Percentiles rank a stretch among this genome's conserved stretches.
phyloP scores from a whole-genome alignment of 2,113 vertebrate species.

The Speoplatyrhinus poulsoni region DNA sequence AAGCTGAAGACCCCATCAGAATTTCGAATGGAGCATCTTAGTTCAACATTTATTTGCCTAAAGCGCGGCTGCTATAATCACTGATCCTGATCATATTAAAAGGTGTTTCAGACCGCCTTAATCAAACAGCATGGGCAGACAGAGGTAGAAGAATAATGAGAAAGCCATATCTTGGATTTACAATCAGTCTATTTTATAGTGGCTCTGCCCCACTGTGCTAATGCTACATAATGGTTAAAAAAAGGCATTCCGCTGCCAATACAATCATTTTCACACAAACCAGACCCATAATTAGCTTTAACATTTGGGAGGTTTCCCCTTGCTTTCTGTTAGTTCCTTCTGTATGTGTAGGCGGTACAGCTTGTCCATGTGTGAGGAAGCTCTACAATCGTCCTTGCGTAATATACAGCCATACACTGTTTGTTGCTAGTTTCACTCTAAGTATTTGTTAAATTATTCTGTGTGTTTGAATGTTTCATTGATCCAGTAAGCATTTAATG shows the following conservation, averaged over 20 bases:
- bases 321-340: no score
- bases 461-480: no score
- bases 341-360: no score
- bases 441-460: no score
- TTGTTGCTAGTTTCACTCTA: no score
- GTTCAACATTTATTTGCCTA: conserved; percentile 65
- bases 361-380: no score
- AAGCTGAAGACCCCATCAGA: conserved; percentile 49
- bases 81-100: conserved; percentile 74
- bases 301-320: no score
- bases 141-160: conserved; percentile 62
- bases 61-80: conserved; percentile 59
- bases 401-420: no score
- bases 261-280: no score
- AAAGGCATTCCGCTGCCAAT: conserved; percentile 14
- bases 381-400: no score
- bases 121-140: conserved; percentile 69
- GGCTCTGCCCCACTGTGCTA: conserved; percentile 52
- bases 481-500: no score
- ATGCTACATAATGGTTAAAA: conserved; percentile 23
- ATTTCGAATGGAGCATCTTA: conserved; percentile 62
- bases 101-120: conserved; percentile 67
- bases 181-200: conserved; percentile 63
- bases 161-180: conserved; percentile 70
- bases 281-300: no score